Conservation (phyloP, 2,888 invertebrate species). For the Eupithecia pulchellata region DNA sequence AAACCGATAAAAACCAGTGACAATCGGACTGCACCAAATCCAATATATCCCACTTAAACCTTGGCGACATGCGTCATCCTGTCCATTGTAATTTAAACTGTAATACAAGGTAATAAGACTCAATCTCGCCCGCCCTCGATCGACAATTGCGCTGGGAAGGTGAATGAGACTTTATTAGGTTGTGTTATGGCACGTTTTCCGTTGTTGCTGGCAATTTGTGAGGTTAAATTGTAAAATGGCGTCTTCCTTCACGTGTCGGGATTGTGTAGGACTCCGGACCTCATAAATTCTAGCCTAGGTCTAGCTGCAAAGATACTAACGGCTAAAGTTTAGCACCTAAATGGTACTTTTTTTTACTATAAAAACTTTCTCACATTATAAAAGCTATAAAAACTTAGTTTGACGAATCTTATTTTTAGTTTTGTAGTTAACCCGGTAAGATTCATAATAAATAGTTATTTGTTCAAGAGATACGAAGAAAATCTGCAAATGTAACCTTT, state of each 20-base stretch:
- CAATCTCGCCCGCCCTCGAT: slow-evolving; percentile 21
- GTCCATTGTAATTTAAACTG: slow-evolving; percentile 20
- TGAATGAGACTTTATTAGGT: not conserved
- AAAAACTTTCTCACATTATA: no score
- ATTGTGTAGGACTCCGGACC: not conserved
- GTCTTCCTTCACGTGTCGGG: slow-evolving; percentile 62
- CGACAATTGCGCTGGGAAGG: slow-evolving; percentile 9
- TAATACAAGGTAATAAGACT: slow-evolving; percentile 16
- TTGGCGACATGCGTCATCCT: slow-evolving; percentile 27
- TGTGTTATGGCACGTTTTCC: slow-evolving; percentile 51
- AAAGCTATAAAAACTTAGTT: no score
- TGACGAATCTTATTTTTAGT: no score
- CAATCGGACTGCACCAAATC: slow-evolving; percentile 60
- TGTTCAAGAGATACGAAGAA: no score
- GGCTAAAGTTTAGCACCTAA: not conserved
- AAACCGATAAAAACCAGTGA: slow-evolving; percentile 46
- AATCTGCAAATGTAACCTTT: no score
- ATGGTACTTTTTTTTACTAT: not conserved
- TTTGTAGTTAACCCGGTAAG: no score
- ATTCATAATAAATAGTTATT: no score
- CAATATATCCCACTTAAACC: slow-evolving; percentile 69
- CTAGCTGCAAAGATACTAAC: not conserved
- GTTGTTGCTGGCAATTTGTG: slow-evolving; percentile 53
- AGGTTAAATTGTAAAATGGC: slow-evolving; percentile 58
- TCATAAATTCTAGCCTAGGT: not conserved